Percentiles rank a stretch among this genome's conserved stretches.
These are phyloP conservation scores for Pseudochirops corinnae DNA, from an alignment of 2,797 vertebrate species.

Conservation along the genomic window DNA sequence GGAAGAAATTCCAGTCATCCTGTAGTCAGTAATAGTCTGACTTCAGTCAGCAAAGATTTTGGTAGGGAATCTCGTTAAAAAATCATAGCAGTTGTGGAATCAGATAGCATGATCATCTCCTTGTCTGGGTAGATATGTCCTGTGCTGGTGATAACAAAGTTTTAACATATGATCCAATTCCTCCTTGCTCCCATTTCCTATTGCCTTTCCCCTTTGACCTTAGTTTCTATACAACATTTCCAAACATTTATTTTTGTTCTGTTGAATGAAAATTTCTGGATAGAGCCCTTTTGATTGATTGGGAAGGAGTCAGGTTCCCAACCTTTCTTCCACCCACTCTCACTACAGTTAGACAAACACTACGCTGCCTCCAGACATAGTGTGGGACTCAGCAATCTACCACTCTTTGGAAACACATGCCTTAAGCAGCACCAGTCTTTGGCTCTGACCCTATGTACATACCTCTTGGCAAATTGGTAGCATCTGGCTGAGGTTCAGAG, in stretches of 20 bases:
- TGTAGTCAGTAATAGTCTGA: not conserved
- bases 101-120: not conserved
- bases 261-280: not conserved
- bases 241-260: not conserved
- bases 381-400: not conserved
- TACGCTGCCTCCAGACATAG: not conserved
- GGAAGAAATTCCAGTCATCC: not conserved
- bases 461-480: not conserved
- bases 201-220: not conserved
- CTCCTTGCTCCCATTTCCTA: not conserved
- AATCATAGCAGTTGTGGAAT: not conserved
- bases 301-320: not conserved
- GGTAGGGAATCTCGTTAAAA: not conserved
- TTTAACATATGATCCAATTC: not conserved
- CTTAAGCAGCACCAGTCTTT: constrained; percentile 25
- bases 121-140: not conserved
- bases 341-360: not conserved
- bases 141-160: not conserved
- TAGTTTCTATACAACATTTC: not conserved
- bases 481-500: not conserved
- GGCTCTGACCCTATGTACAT: constrained; percentile 44
- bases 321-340: not conserved
- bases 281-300: not conserved
- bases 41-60: constrained; percentile 11
- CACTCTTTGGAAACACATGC: constrained; percentile 8